Percentiles rank a stretch among this genome's conserved stretches.
These are phyloP conservation scores for Sipha maydis DNA, from an alignment of 2,888 invertebrate species.

Conservation along the genomic window DNA sequence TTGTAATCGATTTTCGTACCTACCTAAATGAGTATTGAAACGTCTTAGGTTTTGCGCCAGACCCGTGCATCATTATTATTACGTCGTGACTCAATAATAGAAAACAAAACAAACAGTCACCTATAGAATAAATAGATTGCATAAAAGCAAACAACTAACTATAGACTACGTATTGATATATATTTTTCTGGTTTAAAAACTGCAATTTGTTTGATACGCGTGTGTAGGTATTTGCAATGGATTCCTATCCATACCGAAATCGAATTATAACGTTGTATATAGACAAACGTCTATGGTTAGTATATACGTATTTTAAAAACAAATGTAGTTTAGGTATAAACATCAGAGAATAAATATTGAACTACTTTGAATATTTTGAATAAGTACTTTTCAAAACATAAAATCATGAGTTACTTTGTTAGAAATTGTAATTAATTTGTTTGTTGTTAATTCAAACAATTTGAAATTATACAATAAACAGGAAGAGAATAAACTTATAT, in stretches of 20 bases:
- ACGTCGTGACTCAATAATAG: slow-evolving; percentile 25
- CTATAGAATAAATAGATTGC: neutral
- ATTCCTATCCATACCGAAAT: neutral
- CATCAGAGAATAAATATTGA: too few relatives aligned
- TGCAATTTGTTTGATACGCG: neutral
- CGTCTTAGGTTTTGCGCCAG: neutral
- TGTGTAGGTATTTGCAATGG: too few relatives aligned
- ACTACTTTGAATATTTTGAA: too few relatives aligned
- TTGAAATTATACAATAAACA: too few relatives aligned
- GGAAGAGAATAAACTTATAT: too few relatives aligned
- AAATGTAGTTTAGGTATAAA: too few relatives aligned
- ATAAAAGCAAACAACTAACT: neutral
- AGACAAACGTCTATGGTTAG: too few relatives aligned
- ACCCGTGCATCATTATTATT: neutral
- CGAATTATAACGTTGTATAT: neutral
- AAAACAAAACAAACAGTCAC: slow-evolving; percentile 30
- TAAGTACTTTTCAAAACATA: too few relatives aligned
- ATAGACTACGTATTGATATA: neutral
- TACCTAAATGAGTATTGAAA: neutral
- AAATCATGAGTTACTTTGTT: too few relatives aligned
- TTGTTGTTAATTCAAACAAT: too few relatives aligned
- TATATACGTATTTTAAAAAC: too few relatives aligned
- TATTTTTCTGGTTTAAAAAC: neutral
- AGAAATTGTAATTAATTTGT: too few relatives aligned
- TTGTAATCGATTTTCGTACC: slow-evolving; percentile 15